Evolutionary conservation across 2,797 vertebrate genomes (phyloP).

Genomic region (Alexandromys oeconomus): DNA sequence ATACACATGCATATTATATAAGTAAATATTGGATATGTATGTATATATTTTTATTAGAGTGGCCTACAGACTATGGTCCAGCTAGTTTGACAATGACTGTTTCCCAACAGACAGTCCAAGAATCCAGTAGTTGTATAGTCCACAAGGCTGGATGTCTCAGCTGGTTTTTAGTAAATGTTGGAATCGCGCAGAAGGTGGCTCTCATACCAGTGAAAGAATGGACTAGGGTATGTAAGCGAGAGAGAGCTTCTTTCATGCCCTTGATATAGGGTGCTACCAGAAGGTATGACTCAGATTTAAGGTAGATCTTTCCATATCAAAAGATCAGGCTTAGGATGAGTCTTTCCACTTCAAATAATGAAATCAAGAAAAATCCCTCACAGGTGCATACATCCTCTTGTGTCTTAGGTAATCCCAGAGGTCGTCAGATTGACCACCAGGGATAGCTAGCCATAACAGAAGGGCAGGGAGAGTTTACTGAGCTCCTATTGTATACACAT

Average conservation of each 20-base stretch:
- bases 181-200: background rate
- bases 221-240: background rate
- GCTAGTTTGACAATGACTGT: background rate
- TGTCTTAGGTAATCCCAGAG: background rate
- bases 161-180: background rate
- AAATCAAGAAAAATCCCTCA: background rate
- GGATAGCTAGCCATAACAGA: background rate
- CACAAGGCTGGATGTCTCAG: background rate
- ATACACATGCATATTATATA: too few species aligned
- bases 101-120: background rate
- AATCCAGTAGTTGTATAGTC: background rate
- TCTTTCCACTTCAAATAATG: background rate
- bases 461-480: background rate
- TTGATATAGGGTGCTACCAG: background rate
- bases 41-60: background rate
- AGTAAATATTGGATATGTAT: too few species aligned
- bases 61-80: background rate
- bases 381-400: background rate
- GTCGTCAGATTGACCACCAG: background rate
- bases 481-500: background rate
- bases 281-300: background rate
- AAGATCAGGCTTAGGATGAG: background rate
- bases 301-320: background rate
- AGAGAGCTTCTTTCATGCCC: background rate
- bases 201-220: background rate